phyloP scores from a whole-genome alignment of 2,797 vertebrate species.

The Danio choprae region DNA sequence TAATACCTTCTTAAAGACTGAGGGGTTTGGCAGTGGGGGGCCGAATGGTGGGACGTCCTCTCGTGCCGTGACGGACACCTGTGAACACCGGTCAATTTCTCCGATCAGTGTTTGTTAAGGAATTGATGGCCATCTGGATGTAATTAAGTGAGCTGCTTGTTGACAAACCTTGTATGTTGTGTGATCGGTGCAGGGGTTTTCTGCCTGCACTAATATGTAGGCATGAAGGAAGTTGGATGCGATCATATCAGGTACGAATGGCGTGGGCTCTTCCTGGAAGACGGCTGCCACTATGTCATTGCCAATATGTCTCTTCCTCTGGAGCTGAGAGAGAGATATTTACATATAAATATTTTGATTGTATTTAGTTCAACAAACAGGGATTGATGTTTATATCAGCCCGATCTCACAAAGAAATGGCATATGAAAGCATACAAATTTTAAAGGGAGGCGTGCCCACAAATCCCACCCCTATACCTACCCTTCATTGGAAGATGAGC shows the following conservation, averaged over 20 bases:
- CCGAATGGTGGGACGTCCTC: slow-evolving; percentile 94
- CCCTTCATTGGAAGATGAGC: no score
- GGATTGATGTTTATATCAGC: no score
- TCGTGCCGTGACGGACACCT: slow-evolving; percentile 95
- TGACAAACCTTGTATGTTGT: slow-evolving; percentile 87
- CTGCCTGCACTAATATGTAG: slow-evolving; percentile 93
- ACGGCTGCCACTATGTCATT: slow-evolving; percentile 96
- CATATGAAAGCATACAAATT: no score
- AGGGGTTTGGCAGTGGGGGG: slow-evolving; percentile 89
- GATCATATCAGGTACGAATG: slow-evolving; percentile 97
- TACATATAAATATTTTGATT: not conserved
- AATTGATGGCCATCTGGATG: not conserved
- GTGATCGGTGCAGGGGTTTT: slow-evolving; percentile 81
- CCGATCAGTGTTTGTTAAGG: slow-evolving; percentile 4
- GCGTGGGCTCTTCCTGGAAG: slow-evolving; percentile 95
- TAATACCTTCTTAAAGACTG: slow-evolving; percentile 92
- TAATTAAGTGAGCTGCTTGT: not conserved
- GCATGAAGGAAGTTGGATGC: slow-evolving; percentile 97
- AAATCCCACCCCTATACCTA: no score
- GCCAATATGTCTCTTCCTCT: slow-evolving; percentile 97
- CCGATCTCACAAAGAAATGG: no score
- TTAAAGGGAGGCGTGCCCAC: no score
- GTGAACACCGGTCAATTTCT: slow-evolving; percentile 46
- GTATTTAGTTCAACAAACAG: no score
- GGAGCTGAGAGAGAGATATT: slow-evolving; percentile 78